Evolutionary conservation across 2,113 vertebrate species (phyloP), one percentile per base, ranked within the genome.

Genomic region (Zosterops lateralis): DNA sequence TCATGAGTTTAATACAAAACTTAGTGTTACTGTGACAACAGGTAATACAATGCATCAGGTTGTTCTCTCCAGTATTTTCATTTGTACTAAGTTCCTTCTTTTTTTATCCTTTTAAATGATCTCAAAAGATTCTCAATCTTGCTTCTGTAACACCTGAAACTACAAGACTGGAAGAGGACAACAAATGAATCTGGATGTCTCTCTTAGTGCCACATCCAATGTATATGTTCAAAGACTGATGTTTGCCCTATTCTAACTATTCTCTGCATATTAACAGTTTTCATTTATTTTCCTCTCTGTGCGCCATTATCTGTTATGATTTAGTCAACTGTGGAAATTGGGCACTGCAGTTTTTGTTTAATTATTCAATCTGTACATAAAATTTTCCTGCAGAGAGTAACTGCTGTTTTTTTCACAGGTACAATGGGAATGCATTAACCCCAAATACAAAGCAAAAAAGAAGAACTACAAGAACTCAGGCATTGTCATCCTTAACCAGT

Each of bases 401-500:
- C 28, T 89, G 47, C 77, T 95, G 0, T 91, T 77, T 67, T 85
- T 91, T 82, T 90, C 70, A 71, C 97, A 99, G 99, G 98, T 99
- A 48, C 99, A 99, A 92, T 99, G 99, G 99, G 99, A 99, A 40
- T 99, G 99, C 95, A 98, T 99, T 68, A 99, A 99, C 83, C 98
- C 99, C 62, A 99, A 99, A 93, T 99, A 99, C 97, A 99, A 98
- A 97, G 97, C 98, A 42, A 99, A 99, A 98, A 99, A 99, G 98
- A 99, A 99, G 97, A 99, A 98, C 67, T 99, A 99, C 96, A 99
- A 98, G 97, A 99, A 99, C 97, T 99, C 99, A 19, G 99, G 99
- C 96, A 98, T 99, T 4, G 98, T 99, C 66, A 99, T 99, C 93
- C 98, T 99, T 80, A 99, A 99, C 95, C 98, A 98, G 91, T 99